Evolutionary conservation across 2,113 vertebrate genomes (phyloP).

Genomic region (Solenodon paradoxus): DNA sequence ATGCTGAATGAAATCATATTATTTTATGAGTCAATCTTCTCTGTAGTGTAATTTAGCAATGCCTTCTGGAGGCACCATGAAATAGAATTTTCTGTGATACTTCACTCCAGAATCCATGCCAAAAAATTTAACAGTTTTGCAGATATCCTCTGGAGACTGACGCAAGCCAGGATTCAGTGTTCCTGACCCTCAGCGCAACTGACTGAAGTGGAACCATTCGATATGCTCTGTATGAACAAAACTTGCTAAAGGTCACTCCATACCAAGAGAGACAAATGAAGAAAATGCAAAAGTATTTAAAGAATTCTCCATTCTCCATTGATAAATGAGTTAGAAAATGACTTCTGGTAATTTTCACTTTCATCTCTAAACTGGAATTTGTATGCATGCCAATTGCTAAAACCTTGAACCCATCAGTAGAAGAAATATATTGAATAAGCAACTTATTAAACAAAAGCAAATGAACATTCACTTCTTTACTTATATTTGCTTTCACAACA

Average conservation of each 20-base stretch:
- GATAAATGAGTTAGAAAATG: background rate
- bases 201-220: background rate
- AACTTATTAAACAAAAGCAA: background rate
- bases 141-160: slow-evolving; percentile 15
- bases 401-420: background rate
- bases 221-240: background rate
- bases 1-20: slow-evolving; percentile 58
- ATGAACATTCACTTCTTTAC: background rate
- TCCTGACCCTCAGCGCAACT: background rate
- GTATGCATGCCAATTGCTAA: background rate
- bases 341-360: background rate
- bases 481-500: background rate
- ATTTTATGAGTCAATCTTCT: slow-evolving; percentile 58
- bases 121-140: background rate
- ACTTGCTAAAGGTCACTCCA: background rate
- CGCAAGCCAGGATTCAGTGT: background rate
- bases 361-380: background rate
- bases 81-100: slow-evolving; percentile 56
- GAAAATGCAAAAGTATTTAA: background rate
- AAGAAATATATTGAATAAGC: background rate
- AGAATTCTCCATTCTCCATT: background rate
- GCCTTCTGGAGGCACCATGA: slow-evolving; percentile 45
- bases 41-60: slow-evolving; percentile 42
- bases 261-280: background rate
- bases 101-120: slow-evolving; percentile 53